Conservation (phyloP, 2,888 invertebrate genomes). For the Xanthorhoe spadicearia region DNA sequence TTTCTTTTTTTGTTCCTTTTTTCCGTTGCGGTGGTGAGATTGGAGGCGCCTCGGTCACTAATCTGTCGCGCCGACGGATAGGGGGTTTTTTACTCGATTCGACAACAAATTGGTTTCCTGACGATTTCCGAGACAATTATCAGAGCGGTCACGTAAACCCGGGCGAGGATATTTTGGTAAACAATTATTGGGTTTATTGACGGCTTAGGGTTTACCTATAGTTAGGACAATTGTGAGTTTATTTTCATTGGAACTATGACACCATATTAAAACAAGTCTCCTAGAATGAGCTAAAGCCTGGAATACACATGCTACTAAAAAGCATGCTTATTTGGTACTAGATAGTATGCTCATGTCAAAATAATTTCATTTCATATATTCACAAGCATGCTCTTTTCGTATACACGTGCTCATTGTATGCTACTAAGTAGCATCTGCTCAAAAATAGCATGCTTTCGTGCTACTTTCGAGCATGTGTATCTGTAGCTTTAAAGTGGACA, state of each 20-base stretch:
- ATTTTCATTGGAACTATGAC: background rate
- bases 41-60: conserved; percentile 67
- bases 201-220: background rate
- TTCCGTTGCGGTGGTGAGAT: conserved; percentile 59
- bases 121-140: conserved; percentile 48
- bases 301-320: no score
- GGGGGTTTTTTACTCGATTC: conserved; percentile 54
- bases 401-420: no score
- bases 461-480: no score
- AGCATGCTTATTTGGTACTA: no score
- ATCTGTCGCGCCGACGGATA: conserved; percentile 69
- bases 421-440: no score
- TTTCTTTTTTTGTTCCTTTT: conserved; percentile 54
- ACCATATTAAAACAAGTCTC: no score
- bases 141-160: conserved; percentile 44
- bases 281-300: no score
- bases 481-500: no score
- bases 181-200: conserved; percentile 6
- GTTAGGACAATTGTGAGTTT: background rate
- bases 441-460: no score
- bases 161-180: conserved; percentile 18
- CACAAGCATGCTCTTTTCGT: no score
- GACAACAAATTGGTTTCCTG: conserved; percentile 59
- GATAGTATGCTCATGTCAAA: no score
- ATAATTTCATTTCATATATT: no score